Evolutionary conservation across 2,888 invertebrate species (phyloP), one percentile per base, ranked within the genome.

Genomic region (Cephalotes varians): DNA sequence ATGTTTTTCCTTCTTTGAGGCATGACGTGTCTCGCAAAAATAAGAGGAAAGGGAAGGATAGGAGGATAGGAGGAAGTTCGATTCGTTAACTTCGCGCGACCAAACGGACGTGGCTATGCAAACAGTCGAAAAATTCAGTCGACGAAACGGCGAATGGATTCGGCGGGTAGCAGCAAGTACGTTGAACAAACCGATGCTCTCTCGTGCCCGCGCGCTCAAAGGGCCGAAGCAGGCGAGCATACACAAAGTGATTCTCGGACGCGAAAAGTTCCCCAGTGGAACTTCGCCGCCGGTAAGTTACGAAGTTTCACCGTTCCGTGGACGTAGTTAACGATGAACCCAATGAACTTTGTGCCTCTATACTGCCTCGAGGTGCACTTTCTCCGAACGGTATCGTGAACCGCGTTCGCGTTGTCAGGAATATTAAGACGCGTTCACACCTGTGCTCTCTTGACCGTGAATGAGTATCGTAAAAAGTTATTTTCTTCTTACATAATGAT

Each of bases 171-270:
- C 15, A 10, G 60, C 37, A 25, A 67, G 21, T 40, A 49, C 49
- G 34, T 18, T 28, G 73, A 67, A 82, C 73, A 72, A 81, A 83
- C 67, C 31, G 72, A 49, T 21, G 44, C 18, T 47, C 44, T 34
- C 25, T 31, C 54, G 15, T 9, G n/a, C 34, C 15, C 28, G 58
- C 62, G 34, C 44, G 2, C 62, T 82, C 40, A 82, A 64, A 44
- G 65, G 31, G 54, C 64, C 34, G 18, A 65, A 34, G 47, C 65
- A 5, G 49, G 21, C 21, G 25, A 21, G 58, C 18, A 65, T 54
- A 44, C 69, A 47, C 74, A 74, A 74, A 82, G 83, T 84, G 83
- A 84, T 84, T 84, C 74, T 84, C 69, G 82, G 65, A 71, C 80
- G 69, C 44, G 56, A 69, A 82, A 82, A 82, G 69, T 82, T 82